A percentile compares a stretch with the other conserved stretches of the same genome.
phyloP scores from a whole-genome alignment of 1,140 invertebrate species.

The Carcinoscorpius rotundicauda region DNA sequence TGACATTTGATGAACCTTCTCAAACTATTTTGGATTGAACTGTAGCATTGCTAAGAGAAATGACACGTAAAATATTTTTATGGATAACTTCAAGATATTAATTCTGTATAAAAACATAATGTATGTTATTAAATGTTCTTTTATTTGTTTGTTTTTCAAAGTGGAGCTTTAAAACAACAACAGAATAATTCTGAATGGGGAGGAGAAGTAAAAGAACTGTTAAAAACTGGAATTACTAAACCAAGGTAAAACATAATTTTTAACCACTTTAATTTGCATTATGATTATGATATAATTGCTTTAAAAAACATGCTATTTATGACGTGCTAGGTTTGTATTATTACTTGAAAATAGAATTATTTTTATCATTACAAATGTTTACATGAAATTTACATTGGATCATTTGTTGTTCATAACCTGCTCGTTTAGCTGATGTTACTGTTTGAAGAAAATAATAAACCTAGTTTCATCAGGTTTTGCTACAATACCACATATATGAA shows the following conservation, averaged over 20 bases:
- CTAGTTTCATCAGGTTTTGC: no score
- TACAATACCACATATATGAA: no score
- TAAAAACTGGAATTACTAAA: conserved; percentile 50
- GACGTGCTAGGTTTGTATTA: neutral
- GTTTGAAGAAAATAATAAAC: no score
- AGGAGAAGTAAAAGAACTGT: conserved; percentile 47
- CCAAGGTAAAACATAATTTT: conserved; percentile 40
- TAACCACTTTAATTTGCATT: neutral
- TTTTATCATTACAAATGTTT: neutral
- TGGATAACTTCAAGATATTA: no score
- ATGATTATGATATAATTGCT: neutral
- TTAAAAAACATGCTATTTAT: neutral
- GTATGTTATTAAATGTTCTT: neutral
- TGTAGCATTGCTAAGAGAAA: no score
- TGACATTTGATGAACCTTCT: no score
- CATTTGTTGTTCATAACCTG: no score
- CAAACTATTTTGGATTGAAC: no score
- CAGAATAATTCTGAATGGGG: conserved; percentile 63
- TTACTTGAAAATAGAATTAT: neutral
- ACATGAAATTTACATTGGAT: no score
- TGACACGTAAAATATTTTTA: no score
- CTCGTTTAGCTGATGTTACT: no score
- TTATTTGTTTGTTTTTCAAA: conserved; percentile 30
- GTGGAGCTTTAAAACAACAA: conserved; percentile 56
- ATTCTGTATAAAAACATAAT: no score